phyloP scores from a whole-genome alignment of 2,113 vertebrate species.

The Meles meles region DNA sequence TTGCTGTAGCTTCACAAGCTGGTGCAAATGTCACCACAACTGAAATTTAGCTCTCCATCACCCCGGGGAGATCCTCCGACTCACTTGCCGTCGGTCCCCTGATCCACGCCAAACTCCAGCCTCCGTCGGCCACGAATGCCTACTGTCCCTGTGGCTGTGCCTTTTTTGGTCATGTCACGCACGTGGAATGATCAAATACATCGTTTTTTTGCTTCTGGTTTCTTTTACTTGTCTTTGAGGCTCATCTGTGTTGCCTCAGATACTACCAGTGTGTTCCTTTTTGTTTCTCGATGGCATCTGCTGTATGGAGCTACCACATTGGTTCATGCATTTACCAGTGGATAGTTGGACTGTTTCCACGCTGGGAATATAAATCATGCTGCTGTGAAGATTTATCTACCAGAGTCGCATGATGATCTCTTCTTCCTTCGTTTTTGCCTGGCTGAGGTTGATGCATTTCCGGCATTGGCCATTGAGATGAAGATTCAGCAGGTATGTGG shows the following conservation, averaged over 20 bases:
- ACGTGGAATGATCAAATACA: neutral
- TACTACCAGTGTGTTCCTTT: too few relatives aligned
- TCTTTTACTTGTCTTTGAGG: neutral
- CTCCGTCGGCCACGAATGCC: rapidly evolving
- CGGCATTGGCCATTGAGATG: neutral
- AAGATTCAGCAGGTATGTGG: neutral
- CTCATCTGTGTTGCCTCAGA: too few relatives aligned
- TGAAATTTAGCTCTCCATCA: neutral
- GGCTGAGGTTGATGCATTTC: neutral
- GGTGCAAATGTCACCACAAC: neutral
- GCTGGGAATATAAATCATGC: neutral
- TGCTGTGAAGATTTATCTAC: neutral
- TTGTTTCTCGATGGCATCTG: rapidly evolving
- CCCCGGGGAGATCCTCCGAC: neutral
- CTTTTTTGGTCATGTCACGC: neutral
- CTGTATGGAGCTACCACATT: too few relatives aligned
- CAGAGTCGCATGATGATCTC: neutral
- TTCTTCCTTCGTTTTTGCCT: neutral
- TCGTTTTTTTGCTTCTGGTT: neutral
- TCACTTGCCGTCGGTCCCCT: neutral
- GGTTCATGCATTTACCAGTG: neutral
- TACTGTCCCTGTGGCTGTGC: neutral
- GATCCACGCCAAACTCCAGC: too few relatives aligned
- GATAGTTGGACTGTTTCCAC: neutral
- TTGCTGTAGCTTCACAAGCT: neutral